Base-by-base conservation (phyloP, 2,888 invertebrate genomes). In the Acholoe squamosa region DNA sequence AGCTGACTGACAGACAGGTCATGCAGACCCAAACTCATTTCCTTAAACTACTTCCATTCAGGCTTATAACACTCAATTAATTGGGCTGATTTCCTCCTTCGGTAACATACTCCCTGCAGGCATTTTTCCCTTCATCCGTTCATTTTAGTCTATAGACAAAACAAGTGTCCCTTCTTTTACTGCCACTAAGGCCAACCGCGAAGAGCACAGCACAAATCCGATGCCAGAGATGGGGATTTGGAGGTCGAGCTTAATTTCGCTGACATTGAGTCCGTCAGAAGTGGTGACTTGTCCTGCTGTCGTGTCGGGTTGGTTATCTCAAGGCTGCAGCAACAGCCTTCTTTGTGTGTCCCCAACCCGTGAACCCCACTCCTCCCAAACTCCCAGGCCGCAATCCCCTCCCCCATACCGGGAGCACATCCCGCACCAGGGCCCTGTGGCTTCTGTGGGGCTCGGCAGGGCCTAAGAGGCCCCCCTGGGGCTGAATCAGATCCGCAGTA, bases 221-320 rank as follows among this genome's bases (percentile, higher is more conserved):
- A 19, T n/a, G 19, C 22, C 19, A 61, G 61, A n/a, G 61, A 61
- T 61, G 61, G n/a, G 61, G 61, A 61, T 19, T n/a, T 19, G 19
- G 19, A 61, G 61, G 61, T 61, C 61, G 61, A n/a, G 22, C 61
- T n/a, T n/a, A n/a, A 61, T 61, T 61, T 61, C 61, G 1, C 61
- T 61, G 61, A 61, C 61, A 61, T 61, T 61, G 61, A 61, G 61
- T 61, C 61, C n/a, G 22, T 61, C 61, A 61, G 61, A 61, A n/a
- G n/a, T n/a, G 61, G 22, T 7, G 61, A 61, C 61, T 61, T 76
- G 76, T 76, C 76, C 28, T 25, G n/a, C 25, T 19, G 28, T 31
- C 76, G 25, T 76, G 76, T 76, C 31, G 76, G 76, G 25, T 25
- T 7, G 76, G 76, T 76, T 76, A 76, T 76, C 76, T 76, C 76